Base-by-base conservation (phyloP, 2,797 vertebrate species). In the Macropus fuliginosus region DNA sequence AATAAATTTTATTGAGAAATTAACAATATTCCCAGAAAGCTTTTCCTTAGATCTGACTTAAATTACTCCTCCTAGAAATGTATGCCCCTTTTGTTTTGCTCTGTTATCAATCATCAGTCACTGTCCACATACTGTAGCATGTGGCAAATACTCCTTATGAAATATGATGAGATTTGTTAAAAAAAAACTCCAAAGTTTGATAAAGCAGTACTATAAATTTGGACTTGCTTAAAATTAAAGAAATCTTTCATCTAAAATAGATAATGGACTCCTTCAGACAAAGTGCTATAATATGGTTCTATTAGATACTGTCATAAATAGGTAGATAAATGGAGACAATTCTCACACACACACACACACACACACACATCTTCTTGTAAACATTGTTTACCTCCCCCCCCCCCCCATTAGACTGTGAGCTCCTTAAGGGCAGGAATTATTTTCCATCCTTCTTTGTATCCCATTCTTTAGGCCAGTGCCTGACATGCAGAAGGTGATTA, bases 131-230 rank as follows among this genome's bases (percentile, higher is more conserved):
- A 56, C n/a, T 93, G 9, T 31, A 93, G 54, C 90, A 93, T 55
- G 89, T 74, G 62, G 96, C 81, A 93, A 56, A 94, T 95, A 93
- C 21, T 91, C 59, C 46, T 95, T 40, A 87, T 27, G 34, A 27
- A 94, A 96, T 56, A 56, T 27, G 56, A 56, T 27, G 24, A 56
- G 27, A 14, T 90, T 21, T 93, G 91, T 92, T 95, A 54, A 57
- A 96, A 95, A 96, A 56, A 40, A 56, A 27, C 56, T 56, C 24
- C 56, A 27, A 56, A 56, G 56, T 56, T 27, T 56, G 90, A 54
- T 97, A 93, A 66, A 27, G 11, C 56, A 59, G 94, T 46, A 91
- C 95, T 29, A 55, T 54, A 92, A 94, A 96, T 29, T 54, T 93
- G 93, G 87, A 62, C 59, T 31, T 59, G 31, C 16, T 93, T 94